phyloP scores from a whole-genome alignment of 2,797 vertebrate genomes.

The Dipus sagitta region DNA sequence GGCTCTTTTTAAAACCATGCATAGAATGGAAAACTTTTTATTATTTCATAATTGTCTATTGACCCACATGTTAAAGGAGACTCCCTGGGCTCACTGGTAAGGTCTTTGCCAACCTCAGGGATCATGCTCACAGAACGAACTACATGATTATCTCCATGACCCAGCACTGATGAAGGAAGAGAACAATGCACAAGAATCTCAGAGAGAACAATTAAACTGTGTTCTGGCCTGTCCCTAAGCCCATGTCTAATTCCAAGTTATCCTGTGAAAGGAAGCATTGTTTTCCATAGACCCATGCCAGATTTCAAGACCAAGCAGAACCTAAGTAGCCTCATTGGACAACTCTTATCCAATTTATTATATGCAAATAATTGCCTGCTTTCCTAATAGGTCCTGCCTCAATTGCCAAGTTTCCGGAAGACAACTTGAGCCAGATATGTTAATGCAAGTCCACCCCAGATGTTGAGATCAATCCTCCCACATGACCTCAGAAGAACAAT shows the following conservation, averaged over 20 bases:
- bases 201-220: neutral
- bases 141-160: neutral
- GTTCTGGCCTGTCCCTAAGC: neutral
- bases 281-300: neutral
- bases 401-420: neutral
- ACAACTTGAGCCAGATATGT: neutral
- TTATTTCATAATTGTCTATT: neutral
- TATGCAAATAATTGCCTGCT: neutral
- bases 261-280: neutral
- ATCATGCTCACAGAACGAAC: neutral
- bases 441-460: neutral
- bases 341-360: neutral
- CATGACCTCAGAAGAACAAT: neutral
- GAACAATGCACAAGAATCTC: neutral
- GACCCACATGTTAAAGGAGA: neutral
- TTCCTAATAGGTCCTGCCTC: constrained; percentile 16
- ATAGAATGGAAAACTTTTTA: neutral
- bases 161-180: neutral
- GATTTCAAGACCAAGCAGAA: neutral
- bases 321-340: neutral
- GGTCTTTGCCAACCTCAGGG: neutral
- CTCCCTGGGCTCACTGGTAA: neutral
- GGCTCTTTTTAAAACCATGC: constrained; percentile 9
- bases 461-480: neutral
- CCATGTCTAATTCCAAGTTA: neutral